A percentile compares a stretch with the other conserved stretches of the same genome.
Evolutionary conservation across 1,140 invertebrate species (phyloP).

Genomic region (Nephila pilipes): DNA sequence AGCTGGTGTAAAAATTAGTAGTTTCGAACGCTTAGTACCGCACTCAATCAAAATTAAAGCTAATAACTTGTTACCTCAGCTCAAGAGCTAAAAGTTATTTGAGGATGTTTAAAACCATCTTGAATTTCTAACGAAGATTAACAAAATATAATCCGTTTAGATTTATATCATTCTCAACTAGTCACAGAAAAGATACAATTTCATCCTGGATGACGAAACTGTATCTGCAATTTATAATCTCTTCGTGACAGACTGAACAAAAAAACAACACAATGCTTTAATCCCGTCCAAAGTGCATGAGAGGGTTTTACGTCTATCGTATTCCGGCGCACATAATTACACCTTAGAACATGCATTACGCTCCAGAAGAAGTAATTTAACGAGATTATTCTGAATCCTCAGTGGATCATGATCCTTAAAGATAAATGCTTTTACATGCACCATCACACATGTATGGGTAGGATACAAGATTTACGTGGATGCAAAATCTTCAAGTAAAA

Average conservation of each 20-base stretch:
- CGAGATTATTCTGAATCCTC: slow-evolving; percentile 58
- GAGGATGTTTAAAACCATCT: background rate
- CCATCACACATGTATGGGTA: background rate
- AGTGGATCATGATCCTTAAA: slow-evolving; percentile 58
- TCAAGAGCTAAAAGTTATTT: background rate
- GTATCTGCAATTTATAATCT: slow-evolving; percentile 38
- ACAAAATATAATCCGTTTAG: background rate
- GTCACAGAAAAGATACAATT: slow-evolving; percentile 38
- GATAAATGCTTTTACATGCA: slow-evolving; percentile 65
- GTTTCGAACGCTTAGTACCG: background rate
- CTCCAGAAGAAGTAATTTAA: slow-evolving; percentile 55
- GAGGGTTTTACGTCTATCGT: slow-evolving; percentile 35
- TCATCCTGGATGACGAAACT: background rate
- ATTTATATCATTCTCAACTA: background rate
- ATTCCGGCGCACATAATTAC: slow-evolving; percentile 52
- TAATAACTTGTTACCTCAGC: background rate
- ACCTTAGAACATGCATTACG: slow-evolving; percentile 56
- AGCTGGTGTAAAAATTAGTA: too few relatives aligned
- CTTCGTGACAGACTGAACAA: background rate
- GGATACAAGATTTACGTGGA: slow-evolving; percentile 7
- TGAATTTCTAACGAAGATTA: background rate
- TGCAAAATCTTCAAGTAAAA: slow-evolving; percentile 40
- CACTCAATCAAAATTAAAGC: background rate
- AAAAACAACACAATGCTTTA: slow-evolving; percentile 65
- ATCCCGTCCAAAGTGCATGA: slow-evolving; percentile 32